Evolutionary conservation across 2,113 vertebrate species (phyloP).

Genomic region (Nothobranchius furzeri): DNA sequence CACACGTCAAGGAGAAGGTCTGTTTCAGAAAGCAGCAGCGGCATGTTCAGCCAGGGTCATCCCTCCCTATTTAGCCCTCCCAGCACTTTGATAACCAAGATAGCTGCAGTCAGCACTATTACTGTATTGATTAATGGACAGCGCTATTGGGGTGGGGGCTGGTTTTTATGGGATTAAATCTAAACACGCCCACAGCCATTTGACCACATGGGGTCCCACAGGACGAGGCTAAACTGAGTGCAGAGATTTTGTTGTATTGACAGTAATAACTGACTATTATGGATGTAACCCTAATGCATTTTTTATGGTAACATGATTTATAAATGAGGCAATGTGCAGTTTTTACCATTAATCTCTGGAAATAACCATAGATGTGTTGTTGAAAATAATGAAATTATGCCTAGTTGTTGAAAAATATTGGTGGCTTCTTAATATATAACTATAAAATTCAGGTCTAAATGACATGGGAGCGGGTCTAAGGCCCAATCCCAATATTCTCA

Average conservation of each 20-base stretch:
- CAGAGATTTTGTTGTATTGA: constrained; percentile 10
- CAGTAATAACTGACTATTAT: neutral
- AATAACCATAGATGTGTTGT: no score
- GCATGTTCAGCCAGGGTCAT: constrained; percentile 47
- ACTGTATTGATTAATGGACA: constrained; percentile 74
- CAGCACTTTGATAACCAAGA: constrained; percentile 28
- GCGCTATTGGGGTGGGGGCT: constrained; percentile 38
- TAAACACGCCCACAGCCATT: constrained; percentile 30
- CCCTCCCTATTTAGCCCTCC: constrained; percentile 44
- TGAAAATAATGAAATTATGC: no score
- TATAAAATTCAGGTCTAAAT: no score
- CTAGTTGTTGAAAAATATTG: no score
- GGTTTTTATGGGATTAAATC: constrained; percentile 64
- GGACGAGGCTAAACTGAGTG: constrained; percentile 11
- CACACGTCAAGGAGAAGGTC: constrained; percentile 75
- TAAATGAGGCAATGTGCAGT: no score
- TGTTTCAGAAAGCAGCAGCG: constrained; percentile 63
- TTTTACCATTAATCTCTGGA: no score
- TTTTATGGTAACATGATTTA: neutral
- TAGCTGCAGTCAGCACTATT: constrained; percentile 69
- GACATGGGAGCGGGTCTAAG: no score
- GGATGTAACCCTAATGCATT: neutral
- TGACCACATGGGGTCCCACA: constrained; percentile 20
- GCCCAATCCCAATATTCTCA: no score
- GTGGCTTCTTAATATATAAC: no score